phyloP scores from a whole-genome alignment of 2,888 invertebrate species.

The Synergus umbraculus region DNA sequence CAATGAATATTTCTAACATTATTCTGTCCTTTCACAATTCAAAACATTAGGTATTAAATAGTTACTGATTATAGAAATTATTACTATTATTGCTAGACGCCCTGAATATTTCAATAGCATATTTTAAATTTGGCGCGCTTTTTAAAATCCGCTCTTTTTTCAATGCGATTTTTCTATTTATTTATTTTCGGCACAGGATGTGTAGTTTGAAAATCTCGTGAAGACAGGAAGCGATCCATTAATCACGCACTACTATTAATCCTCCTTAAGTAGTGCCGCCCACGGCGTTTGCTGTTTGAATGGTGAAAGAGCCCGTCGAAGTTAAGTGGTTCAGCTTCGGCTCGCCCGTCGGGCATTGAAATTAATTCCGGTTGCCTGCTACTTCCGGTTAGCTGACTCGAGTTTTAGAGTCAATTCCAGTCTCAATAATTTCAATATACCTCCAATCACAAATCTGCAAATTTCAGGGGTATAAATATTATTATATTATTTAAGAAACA shows the following conservation, averaged over 20 bases:
- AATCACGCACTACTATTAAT: slow-evolving; percentile 37
- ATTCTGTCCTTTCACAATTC: too few species aligned
- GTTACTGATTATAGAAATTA: not conserved
- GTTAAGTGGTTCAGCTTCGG: slow-evolving; percentile 36
- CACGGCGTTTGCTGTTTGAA: slow-evolving; percentile 29
- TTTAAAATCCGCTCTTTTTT: too few species aligned
- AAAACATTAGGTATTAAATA: too few species aligned
- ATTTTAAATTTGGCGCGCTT: too few species aligned
- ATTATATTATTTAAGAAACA: not conserved
- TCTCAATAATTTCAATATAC: slow-evolving; percentile 12
- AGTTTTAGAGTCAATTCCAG: slow-evolving; percentile 31
- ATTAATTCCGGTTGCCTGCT: slow-evolving; percentile 38
- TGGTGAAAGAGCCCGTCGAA: slow-evolving; percentile 39
- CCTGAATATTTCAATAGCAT: too few species aligned
- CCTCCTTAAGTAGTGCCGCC: slow-evolving; percentile 31
- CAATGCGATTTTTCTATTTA: not conserved
- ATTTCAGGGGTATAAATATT: not conserved
- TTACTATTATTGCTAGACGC: not conserved
- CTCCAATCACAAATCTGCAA: not conserved
- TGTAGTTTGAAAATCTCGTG: not conserved
- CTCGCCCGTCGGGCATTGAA: slow-evolving; percentile 24
- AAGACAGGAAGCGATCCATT: not conserved
- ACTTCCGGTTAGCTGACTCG: slow-evolving; percentile 26
- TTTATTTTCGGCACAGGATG: not conserved
- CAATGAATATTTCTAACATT: not conserved